Evolutionary conservation across 2,113 vertebrate species (phyloP).

Genomic region (Accipiter virgatus): DNA sequence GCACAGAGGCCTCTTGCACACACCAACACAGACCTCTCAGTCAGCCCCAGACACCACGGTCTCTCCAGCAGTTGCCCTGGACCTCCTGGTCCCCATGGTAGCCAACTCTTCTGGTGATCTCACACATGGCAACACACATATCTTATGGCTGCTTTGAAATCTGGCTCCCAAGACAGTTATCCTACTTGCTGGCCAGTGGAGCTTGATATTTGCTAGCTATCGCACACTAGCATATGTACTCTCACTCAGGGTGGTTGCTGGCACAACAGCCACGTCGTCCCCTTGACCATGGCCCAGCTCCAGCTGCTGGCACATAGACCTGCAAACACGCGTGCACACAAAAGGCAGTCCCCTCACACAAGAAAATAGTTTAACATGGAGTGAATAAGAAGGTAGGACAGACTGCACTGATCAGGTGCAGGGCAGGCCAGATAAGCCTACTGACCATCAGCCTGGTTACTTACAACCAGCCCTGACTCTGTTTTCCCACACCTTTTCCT

Average conservation of each 20-base stretch:
- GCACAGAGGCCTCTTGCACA: background rate
- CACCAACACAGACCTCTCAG: background rate
- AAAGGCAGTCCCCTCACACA: background rate
- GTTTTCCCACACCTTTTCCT: background rate
- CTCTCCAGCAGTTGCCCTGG: background rate
- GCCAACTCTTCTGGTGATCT: background rate
- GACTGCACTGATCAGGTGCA: background rate
- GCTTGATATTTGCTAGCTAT: background rate
- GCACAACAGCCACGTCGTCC: background rate
- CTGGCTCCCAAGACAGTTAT: background rate
- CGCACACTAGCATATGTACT: background rate
- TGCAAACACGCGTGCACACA: background rate
- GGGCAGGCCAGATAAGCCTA: background rate
- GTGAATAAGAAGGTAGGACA: background rate
- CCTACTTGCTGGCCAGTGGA: background rate
- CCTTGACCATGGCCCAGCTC: background rate
- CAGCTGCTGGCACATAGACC: background rate
- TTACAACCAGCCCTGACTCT: background rate
- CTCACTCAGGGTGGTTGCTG: background rate
- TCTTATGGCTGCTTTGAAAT: background rate
- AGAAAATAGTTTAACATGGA: background rate
- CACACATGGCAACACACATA: background rate
- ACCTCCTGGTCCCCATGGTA: background rate
- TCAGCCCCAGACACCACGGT: fast-evolving
- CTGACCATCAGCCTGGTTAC: background rate